Evolutionary conservation across 2,888 invertebrate genomes (phyloP).

Genomic region (Hipparchia semele): DNA sequence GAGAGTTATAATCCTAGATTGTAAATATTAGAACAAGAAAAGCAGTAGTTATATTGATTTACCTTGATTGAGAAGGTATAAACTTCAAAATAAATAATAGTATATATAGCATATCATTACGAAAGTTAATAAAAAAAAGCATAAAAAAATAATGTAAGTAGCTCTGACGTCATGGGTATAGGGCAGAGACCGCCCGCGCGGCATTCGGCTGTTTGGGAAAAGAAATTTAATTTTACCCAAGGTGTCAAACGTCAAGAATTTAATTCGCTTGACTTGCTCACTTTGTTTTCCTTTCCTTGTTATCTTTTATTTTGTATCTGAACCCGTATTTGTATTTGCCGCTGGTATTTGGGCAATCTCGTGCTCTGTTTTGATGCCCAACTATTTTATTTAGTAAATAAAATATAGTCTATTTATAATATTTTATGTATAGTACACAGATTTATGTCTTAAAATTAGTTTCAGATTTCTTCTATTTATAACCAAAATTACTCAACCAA

Average conservation of each 20-base stretch:
- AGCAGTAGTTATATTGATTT: too few species aligned
- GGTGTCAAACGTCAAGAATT: constrained; percentile 34
- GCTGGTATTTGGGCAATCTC: not conserved
- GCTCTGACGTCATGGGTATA: constrained; percentile 13
- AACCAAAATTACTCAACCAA: too few species aligned
- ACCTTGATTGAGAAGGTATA: too few species aligned
- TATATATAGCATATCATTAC: too few species aligned
- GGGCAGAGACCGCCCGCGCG: not conserved
- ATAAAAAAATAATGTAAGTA: constrained; percentile 5
- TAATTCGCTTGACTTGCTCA: constrained; percentile 25
- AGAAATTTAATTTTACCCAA: constrained; percentile 37
- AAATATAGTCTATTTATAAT: too few species aligned
- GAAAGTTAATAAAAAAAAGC: constrained; percentile 5
- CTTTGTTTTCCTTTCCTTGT: constrained; percentile 25
- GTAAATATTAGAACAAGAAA: too few species aligned
- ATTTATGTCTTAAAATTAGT: too few species aligned
- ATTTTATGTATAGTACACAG: too few species aligned
- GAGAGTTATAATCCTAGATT: too few species aligned
- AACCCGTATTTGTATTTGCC: constrained; percentile 3
- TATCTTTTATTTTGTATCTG: constrained; percentile 20
- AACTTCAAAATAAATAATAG: not conserved
- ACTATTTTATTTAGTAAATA: too few species aligned
- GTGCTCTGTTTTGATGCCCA: too few species aligned
- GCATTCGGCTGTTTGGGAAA: constrained; percentile 24
- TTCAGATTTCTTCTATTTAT: too few species aligned